phyloP scores from a whole-genome alignment of 2,888 invertebrate genomes.

The Brenthis ino region DNA sequence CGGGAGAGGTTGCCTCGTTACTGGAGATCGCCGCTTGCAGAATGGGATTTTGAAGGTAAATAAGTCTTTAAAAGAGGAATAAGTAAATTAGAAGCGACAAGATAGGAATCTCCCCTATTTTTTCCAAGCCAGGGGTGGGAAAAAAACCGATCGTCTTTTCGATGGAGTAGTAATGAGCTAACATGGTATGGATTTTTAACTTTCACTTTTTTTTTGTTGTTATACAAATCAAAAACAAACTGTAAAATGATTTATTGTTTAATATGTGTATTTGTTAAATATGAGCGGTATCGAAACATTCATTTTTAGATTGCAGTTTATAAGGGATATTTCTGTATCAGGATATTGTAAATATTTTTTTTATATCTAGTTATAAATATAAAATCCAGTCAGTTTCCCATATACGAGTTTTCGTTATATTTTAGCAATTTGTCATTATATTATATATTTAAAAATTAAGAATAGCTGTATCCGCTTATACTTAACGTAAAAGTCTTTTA shows the following conservation, averaged over 20 bases:
- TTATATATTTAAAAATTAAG: slow-evolving; percentile 7
- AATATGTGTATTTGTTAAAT: too few relatives aligned
- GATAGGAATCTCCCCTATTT: slow-evolving; percentile 89
- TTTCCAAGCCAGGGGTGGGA: slow-evolving; percentile 72
- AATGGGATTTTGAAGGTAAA: slow-evolving; percentile 85
- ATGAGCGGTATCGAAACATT: too few relatives aligned
- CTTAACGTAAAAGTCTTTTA: slow-evolving; percentile 59
- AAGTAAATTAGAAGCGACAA: slow-evolving; percentile 91
- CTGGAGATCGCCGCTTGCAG: slow-evolving; percentile 70
- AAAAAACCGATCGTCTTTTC: slow-evolving; percentile 78
- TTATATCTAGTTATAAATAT: too few relatives aligned
- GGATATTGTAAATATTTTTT: too few relatives aligned
- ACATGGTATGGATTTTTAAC: slow-evolving; percentile 53
- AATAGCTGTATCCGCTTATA: slow-evolving; percentile 52
- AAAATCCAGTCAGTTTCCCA: too few relatives aligned
- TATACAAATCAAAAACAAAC: neutral
- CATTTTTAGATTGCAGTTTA: too few relatives aligned
- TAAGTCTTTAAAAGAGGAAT: slow-evolving; percentile 88
- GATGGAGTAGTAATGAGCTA: slow-evolving; percentile 50
- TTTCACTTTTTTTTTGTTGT: neutral
- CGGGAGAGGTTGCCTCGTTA: slow-evolving; percentile 66
- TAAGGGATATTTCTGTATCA: too few relatives aligned
- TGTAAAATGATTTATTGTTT: too few relatives aligned
- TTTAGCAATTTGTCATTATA: too few relatives aligned
- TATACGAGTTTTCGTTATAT: too few relatives aligned